Evolutionary conservation across 2,113 vertebrate species (phyloP), one percentile per base, ranked within the genome.

Genomic region (Xenopus laevis): DNA sequence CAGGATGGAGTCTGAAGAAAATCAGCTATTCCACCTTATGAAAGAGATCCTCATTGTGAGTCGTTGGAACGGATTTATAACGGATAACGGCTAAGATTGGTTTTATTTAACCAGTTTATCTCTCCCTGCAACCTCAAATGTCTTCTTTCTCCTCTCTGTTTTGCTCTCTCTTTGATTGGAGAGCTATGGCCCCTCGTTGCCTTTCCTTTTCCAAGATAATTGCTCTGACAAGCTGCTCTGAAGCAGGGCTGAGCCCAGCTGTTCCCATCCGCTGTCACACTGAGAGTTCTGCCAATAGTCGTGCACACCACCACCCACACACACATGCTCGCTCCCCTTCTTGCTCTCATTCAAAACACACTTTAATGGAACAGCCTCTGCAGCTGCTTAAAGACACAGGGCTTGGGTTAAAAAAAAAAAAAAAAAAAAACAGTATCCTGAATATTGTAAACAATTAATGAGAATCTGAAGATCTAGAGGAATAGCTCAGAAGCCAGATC

Each of bases 331-430:
- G 17, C 82, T 78, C 78, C 71, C 53, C 78, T 78, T 58, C 77
- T 84, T 15, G 81, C 82, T 86, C 84, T 84, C 90, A 89, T 84
- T 91, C 90, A 92, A 86, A 77, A 77, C 67, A 70, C 59, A 68
- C 52, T 69, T 77, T 70, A 70, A 77, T 71, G 79, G 87, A 83
- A 70, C 89, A 83, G 88, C 89, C 87, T 88, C 88, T 82, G 80
- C 88, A 82, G 79, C 81, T 77, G 80, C 84, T 89, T 87, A 91
- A 90, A 90, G 89, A 85, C 64, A 85, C 83, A 91, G 86, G 69
- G 80, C 6, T 40, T 40, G 33, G 33, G 33, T 7, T 4, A 9
- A 40, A 7, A 40, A 9, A 1, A 40, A 9, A 6, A 6, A 40
- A 40, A 6, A 33, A 6, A 3, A 33, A 68, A 40, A 5, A 40